Percentiles rank a stretch among this genome's conserved stretches.
Evolutionary conservation across 2,113 vertebrate species (phyloP).

Genomic region (Rhipidura dahli): DNA sequence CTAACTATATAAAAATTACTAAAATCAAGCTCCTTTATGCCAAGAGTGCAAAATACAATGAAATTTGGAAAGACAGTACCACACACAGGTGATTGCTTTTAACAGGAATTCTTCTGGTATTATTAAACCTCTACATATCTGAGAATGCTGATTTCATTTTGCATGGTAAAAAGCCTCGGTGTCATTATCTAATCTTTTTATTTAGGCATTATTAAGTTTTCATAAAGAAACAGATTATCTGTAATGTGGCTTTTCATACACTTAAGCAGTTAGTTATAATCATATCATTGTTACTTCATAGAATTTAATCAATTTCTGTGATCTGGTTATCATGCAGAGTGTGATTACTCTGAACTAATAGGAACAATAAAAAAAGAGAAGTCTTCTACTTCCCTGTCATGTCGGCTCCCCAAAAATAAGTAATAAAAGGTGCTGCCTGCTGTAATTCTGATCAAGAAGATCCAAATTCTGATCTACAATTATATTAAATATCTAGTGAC

Average conservation of each 20-base stretch:
- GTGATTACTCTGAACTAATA: not conserved
- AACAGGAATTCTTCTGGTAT: conserved; percentile 33
- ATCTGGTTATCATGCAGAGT: not conserved
- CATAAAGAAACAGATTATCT: conserved; percentile 22
- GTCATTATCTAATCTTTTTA: conserved; percentile 22
- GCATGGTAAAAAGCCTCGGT: conserved; percentile 21
- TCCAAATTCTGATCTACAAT: not conserved
- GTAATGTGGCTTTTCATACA: not conserved
- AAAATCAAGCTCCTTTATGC: conserved; percentile 39
- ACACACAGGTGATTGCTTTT: conserved; percentile 8
- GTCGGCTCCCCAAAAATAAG: not conserved
- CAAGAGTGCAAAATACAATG: conserved; percentile 45
- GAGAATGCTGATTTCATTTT: conserved; percentile 39
- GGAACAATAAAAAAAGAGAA: not conserved
- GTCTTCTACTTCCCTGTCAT: not conserved
- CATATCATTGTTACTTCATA: conserved; percentile 30
- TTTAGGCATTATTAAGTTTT: conserved; percentile 29
- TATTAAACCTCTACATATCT: conserved; percentile 34
- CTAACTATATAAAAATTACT: conserved; percentile 33
- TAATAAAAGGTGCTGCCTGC: not conserved
- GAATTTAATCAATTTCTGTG: conserved; percentile 37
- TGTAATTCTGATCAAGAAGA: not conserved
- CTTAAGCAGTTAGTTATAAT: conserved; percentile 32
- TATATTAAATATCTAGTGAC: not conserved
- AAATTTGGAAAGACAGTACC: conserved; percentile 43